These are phyloP conservation scores for Lysiphlebus fabarum DNA, from an alignment of 1,140 invertebrate genomes.

Conservation along the genomic window DNA sequence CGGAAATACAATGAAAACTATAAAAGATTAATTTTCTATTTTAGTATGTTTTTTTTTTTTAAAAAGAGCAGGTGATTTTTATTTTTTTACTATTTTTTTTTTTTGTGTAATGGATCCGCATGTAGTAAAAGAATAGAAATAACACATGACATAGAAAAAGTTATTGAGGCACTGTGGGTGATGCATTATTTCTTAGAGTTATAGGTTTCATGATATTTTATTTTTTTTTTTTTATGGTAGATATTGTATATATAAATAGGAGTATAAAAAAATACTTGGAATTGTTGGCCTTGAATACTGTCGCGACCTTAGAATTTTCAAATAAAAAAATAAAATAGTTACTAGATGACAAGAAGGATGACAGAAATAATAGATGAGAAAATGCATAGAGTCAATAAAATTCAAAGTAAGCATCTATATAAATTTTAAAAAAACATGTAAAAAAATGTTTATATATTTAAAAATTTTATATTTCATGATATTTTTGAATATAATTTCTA, in stretches of 20 bases:
- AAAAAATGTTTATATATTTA: conserved; percentile 11
- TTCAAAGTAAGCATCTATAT: no score
- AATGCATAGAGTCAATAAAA: no score
- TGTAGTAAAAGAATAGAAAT: no score
- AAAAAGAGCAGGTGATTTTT: no score
- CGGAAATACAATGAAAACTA: no score
- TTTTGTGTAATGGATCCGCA: no score
- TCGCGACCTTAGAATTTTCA: not conserved
- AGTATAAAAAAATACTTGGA: not conserved
- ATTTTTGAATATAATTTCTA: conserved; percentile 11
- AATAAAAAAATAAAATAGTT: not conserved
- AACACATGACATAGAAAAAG: no score
- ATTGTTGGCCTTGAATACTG: conserved; percentile 4
- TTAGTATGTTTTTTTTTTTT: no score
- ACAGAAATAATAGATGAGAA: not conserved
- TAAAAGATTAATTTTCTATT: no score
- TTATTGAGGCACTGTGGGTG: no score
- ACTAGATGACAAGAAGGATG: not conserved
- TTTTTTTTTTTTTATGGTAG: not conserved
- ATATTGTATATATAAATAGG: not conserved
- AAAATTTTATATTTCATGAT: not conserved
- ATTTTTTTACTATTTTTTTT: no score
- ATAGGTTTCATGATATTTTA: not conserved
- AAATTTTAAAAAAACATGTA: not conserved
- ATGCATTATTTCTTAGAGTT: no score